These are phyloP conservation scores for Cataglyphis albicans DNA, from an alignment of 2,888 invertebrate genomes.

Conservation along the genomic window DNA sequence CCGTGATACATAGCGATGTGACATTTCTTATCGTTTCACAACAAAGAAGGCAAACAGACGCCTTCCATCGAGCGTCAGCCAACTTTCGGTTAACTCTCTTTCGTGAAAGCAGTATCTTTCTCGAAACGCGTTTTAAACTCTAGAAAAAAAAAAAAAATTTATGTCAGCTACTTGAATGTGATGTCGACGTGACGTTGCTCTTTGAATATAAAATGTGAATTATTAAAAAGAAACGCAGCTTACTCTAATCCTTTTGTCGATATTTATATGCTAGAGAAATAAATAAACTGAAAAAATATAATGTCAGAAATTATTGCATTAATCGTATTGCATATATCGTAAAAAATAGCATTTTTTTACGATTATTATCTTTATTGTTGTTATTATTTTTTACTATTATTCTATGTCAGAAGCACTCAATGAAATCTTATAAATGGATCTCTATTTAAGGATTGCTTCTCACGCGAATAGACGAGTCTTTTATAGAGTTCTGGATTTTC, in stretches of 20 bases:
- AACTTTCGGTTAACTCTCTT: constrained; percentile 74
- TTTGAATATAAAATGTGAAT: constrained; percentile 19
- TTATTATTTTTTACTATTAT: constrained; percentile 14
- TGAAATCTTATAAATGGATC: constrained; percentile 16
- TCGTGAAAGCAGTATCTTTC: constrained; percentile 70
- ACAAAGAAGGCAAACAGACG: constrained; percentile 62
- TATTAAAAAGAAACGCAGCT: not conserved
- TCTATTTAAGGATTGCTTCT: constrained; percentile 4
- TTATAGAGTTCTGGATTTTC: not conserved
- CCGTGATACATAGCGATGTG: constrained; percentile 21
- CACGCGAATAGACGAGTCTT: not conserved
- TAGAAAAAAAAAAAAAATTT: constrained; percentile 29
- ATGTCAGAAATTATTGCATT: not conserved
- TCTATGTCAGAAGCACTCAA: not conserved
- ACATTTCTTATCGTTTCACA: constrained; percentile 48
- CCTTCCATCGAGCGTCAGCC: constrained; percentile 68
- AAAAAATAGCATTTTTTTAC: not conserved
- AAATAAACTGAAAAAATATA: not conserved
- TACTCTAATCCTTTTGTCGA: not conserved
- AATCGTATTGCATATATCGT: not conserved
- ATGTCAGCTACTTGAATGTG: constrained; percentile 30
- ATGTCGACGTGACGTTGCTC: constrained; percentile 1
- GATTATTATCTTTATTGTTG: not conserved
- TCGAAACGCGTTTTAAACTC: constrained; percentile 31
- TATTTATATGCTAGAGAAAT: not conserved